phyloP scores from a whole-genome alignment of 2,888 invertebrate genomes.

The Allygus modestus region DNA sequence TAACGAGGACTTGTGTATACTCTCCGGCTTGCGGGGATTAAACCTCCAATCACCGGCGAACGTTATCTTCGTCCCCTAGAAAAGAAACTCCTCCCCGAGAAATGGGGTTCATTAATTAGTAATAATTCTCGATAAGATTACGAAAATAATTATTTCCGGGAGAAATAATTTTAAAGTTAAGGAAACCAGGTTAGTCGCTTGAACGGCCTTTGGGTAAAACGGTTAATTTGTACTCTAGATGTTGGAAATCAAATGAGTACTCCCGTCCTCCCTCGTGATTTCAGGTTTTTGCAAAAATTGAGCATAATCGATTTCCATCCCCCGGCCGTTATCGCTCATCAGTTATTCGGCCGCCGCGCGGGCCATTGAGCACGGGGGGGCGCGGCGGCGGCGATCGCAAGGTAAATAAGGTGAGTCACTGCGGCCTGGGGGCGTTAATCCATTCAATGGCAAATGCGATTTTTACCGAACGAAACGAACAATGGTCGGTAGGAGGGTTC shows the following conservation, averaged over 20 bases:
- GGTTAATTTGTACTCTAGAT: too few relatives aligned
- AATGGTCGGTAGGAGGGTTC: slow-evolving; percentile 12
- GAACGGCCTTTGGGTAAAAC: too few relatives aligned
- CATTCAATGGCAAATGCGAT: slow-evolving; percentile 56
- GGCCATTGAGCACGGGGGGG: not conserved
- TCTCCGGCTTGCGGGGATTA: slow-evolving; percentile 18
- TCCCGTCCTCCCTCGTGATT: too few relatives aligned
- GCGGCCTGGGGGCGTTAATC: slow-evolving; percentile 37
- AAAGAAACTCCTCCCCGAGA: not conserved
- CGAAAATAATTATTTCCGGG: not conserved
- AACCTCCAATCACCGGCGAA: not conserved
- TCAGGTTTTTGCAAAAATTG: too few relatives aligned
- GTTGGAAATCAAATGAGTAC: too few relatives aligned
- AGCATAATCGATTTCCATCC: too few relatives aligned
- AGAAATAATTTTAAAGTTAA: too few relatives aligned
- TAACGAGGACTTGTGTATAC: slow-evolving; percentile 17
- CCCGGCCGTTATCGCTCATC: slow-evolving; percentile 1
- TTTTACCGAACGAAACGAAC: slow-evolving; percentile 51
- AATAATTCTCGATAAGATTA: not conserved
- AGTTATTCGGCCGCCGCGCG: not conserved
- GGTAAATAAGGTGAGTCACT: slow-evolving; percentile 55
- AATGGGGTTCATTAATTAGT: not conserved
- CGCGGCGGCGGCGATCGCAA: not conserved
- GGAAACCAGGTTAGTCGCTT: too few relatives aligned
- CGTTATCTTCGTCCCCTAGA: slow-evolving; percentile 1